phyloP scores from a whole-genome alignment of 2,888 invertebrate genomes.

The Pachymerium ferrugineum region DNA sequence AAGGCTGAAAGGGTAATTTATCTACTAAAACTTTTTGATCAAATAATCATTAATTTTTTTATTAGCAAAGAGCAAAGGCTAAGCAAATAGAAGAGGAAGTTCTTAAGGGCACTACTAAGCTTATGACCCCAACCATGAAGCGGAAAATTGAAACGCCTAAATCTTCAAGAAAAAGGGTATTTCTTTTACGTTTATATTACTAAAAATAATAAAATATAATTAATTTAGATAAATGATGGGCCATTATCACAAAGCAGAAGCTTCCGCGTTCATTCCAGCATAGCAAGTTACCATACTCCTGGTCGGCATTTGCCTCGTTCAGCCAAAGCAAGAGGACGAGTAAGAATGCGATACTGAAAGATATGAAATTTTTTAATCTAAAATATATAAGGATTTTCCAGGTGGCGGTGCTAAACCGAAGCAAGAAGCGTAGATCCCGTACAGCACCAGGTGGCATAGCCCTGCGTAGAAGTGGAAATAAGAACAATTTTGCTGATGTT shows the following conservation, averaged over 20 bases:
- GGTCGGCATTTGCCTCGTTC: neutral
- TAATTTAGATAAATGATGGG: neutral
- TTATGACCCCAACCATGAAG: neutral
- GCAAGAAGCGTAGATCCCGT: neutral
- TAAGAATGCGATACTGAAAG: neutral
- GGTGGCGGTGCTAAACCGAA: neutral
- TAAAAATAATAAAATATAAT: no score
- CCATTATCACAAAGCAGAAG: neutral
- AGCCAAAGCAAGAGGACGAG: neutral
- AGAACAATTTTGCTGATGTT: neutral
- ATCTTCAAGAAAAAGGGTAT: neutral
- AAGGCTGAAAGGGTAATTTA: neutral
- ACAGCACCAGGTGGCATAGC: neutral
- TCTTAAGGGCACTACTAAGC: neutral
- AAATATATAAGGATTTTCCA: neutral
- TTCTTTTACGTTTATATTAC: neutral
- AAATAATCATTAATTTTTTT: neutral
- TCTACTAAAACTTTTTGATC: neutral
- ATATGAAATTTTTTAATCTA: neutral
- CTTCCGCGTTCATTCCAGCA: neutral
- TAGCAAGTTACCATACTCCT: neutral
- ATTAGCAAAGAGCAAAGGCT: neutral
- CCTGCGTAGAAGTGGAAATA: neutral
- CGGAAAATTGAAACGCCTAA: neutral
- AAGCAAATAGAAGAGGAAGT: neutral